Conservation (phyloP, 2,888 invertebrate species). For the Protonemura montana region DNA sequence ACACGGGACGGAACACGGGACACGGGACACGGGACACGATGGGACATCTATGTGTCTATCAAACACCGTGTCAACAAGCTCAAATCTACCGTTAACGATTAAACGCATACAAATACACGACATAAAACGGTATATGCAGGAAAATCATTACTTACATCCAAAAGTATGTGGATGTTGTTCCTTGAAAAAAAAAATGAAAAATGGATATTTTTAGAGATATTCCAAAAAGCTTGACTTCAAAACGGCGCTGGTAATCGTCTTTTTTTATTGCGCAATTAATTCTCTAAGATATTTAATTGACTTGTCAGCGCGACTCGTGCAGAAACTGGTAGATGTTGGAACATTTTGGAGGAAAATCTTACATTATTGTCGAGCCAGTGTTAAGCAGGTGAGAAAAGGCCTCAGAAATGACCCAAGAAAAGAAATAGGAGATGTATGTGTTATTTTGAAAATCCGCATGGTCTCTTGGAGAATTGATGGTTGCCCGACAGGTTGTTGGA, state of each 20-base stretch:
- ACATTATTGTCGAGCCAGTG: not conserved
- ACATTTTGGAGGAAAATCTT: not conserved
- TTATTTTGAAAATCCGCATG: not conserved
- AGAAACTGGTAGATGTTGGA: not conserved
- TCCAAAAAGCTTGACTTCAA: too few species aligned
- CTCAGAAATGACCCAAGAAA: not conserved
- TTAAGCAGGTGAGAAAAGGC: slow-evolving; percentile 7
- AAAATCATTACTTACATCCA: too few species aligned
- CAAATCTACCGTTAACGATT: not conserved
- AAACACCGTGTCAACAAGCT: not conserved
- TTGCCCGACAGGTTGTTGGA: not conserved
- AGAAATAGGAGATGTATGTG: not conserved
- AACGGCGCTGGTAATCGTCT: too few species aligned
- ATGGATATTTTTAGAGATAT: too few species aligned
- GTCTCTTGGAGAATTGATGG: slow-evolving; percentile 12
- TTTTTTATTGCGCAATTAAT: not conserved
- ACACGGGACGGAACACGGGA: too few species aligned
- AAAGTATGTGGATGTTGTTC: too few species aligned
- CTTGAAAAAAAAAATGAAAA: too few species aligned
- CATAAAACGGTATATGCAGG: not conserved
- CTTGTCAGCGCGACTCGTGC: not conserved
- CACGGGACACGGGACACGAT: not conserved
- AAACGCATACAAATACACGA: not conserved
- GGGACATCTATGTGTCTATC: slow-evolving; percentile 38
- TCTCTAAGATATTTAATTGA: not conserved